phyloP scores from a whole-genome alignment of 2,888 invertebrate species.

The Strigamia maritima region DNA sequence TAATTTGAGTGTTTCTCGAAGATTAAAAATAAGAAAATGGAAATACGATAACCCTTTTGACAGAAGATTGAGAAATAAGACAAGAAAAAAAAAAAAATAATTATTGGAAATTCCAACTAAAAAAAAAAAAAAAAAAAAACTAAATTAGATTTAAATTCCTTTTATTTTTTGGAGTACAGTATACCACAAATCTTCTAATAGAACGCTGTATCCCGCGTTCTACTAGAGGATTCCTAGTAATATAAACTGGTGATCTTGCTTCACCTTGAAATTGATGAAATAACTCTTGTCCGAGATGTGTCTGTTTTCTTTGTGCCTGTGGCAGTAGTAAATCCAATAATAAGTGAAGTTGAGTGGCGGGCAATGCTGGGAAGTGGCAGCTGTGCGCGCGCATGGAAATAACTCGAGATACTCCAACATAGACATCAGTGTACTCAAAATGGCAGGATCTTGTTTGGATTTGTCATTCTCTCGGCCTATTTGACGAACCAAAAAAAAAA shows the following conservation, averaged over 20 bases:
- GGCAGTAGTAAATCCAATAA: slow-evolving; percentile 26
- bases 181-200: no score
- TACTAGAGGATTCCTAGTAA: not conserved
- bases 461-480: not conserved
- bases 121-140: no score
- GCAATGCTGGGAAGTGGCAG: slow-evolving; percentile 28
- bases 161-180: no score
- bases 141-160: no score
- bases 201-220: no score
- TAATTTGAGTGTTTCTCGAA: not conserved
- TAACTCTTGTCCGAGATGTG: not conserved
- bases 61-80: not conserved
- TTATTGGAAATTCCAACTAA: no score
- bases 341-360: slow-evolving; percentile 32
- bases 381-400: slow-evolving; percentile 25
- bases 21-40: not conserved
- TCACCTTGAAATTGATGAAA: slow-evolving; percentile 21
- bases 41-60: not conserved
- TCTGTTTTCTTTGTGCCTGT: slow-evolving; percentile 20
- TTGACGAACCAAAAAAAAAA: not conserved
- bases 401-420: slow-evolving; percentile 12
- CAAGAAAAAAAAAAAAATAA: no score
- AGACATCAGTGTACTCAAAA: slow-evolving; percentile 2
- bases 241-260: not conserved
- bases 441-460: slow-evolving; percentile 30